A percentile compares a stretch with the other conserved stretches of the same genome.
These are phyloP conservation scores for Battus philenor DNA, from an alignment of 1,140 invertebrate genomes.

Conservation along the genomic window DNA sequence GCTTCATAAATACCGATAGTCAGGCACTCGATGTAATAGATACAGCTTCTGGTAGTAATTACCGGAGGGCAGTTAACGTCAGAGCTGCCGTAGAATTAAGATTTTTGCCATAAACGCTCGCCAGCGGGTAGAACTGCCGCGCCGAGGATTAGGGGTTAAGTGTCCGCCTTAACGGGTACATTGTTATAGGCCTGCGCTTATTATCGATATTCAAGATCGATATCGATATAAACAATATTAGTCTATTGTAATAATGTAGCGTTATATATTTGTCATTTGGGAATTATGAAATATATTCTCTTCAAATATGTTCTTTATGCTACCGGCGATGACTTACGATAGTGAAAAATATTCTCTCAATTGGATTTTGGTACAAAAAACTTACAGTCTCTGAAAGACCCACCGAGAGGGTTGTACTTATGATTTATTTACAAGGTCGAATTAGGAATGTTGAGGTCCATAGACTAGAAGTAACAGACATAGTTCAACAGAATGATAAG, in stretches of 20 bases:
- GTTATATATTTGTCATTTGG: too few relatives aligned
- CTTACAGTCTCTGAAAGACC: too few relatives aligned
- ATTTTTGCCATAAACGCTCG: constrained; percentile 73
- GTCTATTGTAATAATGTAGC: too few relatives aligned
- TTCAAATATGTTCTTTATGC: neutral
- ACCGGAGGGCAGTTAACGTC: constrained; percentile 68
- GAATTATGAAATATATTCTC: too few relatives aligned
- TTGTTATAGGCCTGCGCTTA: constrained; percentile 41
- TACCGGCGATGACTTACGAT: neutral
- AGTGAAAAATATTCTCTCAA: neutral
- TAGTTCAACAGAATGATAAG: too few relatives aligned
- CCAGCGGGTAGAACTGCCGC: constrained; percentile 49
- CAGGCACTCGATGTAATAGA: constrained; percentile 52
- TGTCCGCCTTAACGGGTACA: constrained; percentile 66
- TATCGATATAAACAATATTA: too few relatives aligned
- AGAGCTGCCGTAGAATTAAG: constrained; percentile 61
- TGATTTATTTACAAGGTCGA: too few relatives aligned
- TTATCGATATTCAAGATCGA: constrained; percentile 24
- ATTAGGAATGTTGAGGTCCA: too few relatives aligned
- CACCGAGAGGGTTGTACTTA: too few relatives aligned
- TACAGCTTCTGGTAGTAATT: constrained; percentile 66
- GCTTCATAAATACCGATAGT: too few relatives aligned
- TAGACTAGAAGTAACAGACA: too few relatives aligned
- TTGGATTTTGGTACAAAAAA: too few relatives aligned
- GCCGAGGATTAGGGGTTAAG: constrained; percentile 72